Evolutionary conservation across 2,888 invertebrate species (phyloP).

Genomic region (Acrobeloides nanus): DNA sequence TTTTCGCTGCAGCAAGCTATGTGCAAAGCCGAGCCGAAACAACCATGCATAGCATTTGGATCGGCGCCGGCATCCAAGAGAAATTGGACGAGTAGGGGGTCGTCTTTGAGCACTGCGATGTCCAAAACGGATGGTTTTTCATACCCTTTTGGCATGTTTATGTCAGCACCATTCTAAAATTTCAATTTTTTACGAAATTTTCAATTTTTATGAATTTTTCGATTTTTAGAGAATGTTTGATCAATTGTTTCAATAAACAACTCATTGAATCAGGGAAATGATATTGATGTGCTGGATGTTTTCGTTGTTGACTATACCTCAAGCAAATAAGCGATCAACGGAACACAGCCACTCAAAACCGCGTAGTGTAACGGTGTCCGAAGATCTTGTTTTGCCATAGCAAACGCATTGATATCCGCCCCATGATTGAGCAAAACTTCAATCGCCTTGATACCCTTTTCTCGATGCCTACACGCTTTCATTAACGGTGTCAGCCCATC

Average conservation of each 20-base stretch:
- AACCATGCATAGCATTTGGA: slow-evolving; percentile 56
- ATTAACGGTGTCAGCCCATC: slow-evolving; percentile 81
- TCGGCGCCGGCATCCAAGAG: slow-evolving; percentile 57
- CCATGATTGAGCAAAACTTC: slow-evolving; percentile 67
- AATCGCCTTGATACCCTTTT: slow-evolving; percentile 66
- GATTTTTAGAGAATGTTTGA: background rate
- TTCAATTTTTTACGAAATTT: too few species aligned
- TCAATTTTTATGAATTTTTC: background rate
- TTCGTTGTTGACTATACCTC: slow-evolving; percentile 18
- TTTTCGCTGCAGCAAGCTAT: slow-evolving; percentile 53
- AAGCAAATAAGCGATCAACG: slow-evolving; percentile 69
- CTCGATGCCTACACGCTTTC: slow-evolving; percentile 75
- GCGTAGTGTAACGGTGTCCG: slow-evolving; percentile 82
- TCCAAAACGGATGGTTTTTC: slow-evolving; percentile 74
- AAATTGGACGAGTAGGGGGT: slow-evolving; percentile 43
- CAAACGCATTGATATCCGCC: slow-evolving; percentile 71
- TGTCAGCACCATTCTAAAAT: slow-evolving; percentile 69
- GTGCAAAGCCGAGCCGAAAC: slow-evolving; percentile 55
- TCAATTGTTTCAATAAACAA: background rate
- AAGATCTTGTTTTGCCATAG: slow-evolving; percentile 73
- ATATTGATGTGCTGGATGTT: too few species aligned
- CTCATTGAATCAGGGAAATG: too few species aligned
- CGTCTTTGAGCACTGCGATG: slow-evolving; percentile 67
- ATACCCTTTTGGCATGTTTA: slow-evolving; percentile 63
- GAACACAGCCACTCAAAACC: slow-evolving; percentile 68